These are phyloP conservation scores for Pollimyrus isidori DNA, from an alignment of 2,113 vertebrate genomes.

Conservation along the genomic window DNA sequence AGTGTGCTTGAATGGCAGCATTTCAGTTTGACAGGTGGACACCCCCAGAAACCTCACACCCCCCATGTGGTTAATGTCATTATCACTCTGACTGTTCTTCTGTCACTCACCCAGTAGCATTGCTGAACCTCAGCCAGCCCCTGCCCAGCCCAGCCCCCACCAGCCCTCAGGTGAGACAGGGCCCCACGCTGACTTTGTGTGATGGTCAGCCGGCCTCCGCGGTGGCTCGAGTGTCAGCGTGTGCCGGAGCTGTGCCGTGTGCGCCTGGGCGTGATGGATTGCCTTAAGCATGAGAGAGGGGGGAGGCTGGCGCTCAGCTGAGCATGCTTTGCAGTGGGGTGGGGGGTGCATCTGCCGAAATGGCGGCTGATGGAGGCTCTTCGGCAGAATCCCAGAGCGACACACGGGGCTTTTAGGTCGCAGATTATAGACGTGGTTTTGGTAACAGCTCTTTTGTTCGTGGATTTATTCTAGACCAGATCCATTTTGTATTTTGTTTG, in stretches of 20 bases:
- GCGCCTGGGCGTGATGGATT: slow-evolving; percentile 42
- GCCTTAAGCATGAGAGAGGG: slow-evolving; percentile 51
- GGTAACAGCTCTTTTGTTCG: not conserved
- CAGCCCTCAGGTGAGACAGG: not conserved
- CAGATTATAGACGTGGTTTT: not conserved
- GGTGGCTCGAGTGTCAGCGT: not conserved
- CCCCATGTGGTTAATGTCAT: not conserved
- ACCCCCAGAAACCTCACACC: not conserved
- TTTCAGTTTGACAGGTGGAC: not conserved
- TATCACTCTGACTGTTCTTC: not conserved
- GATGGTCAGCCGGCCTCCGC: no score
- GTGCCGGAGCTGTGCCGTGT: not conserved
- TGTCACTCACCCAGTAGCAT: not conserved
- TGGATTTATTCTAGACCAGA: not conserved
- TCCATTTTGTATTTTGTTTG: not conserved
- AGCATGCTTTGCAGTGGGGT: slow-evolving; percentile 8
- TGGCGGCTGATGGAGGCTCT: not conserved
- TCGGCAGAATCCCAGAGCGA: not conserved
- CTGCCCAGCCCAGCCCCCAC: rapidly evolving
- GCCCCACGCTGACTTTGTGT: not conserved
- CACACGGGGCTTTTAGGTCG: not conserved
- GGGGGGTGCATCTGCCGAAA: not conserved
- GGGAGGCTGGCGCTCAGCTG: slow-evolving; percentile 25
- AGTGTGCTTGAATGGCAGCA: slow-evolving; percentile 13
- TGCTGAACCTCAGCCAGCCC: not conserved